Base-by-base conservation (phyloP, 2,113 vertebrate species). In the Coptodon bakossiorum region DNA sequence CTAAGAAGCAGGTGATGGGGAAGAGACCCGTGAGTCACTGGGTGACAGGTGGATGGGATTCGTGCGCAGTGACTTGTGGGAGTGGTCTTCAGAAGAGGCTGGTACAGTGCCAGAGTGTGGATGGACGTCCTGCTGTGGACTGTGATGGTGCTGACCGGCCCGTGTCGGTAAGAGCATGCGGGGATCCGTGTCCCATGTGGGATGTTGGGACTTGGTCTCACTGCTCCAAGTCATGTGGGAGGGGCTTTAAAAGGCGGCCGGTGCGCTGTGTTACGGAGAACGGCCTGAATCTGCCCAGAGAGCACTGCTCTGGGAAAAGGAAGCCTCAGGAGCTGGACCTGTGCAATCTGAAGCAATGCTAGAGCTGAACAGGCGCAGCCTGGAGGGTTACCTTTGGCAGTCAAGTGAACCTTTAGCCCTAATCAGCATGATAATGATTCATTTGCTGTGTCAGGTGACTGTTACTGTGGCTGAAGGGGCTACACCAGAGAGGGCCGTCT, bases 251-350 rank as follows among this genome's bases (percentile, higher is more conserved):
- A 93, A 96, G 98, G 50, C 95, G 98, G 9, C 92, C 90, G 0
- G 89, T 99, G 89, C 97, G 96, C 82, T 99, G 98, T 11, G 11
- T 76, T 36, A 96, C 96, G 0, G 93, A 95, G 0, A 84, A 66
- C 0, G 97, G 98, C 31, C 92, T 94, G 48, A 90, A 94, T 79
- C 93, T 99, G 90, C 96, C 98, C 13, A 96, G 98, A 88, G 97
- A 98, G 52, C 98, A 97, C 82, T 99, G 98, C 91, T 95, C 95
- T 83, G 96, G 97, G 56, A 96, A 95, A 76, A 97, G 96, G 93
- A 99, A 99, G 94, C 98, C 98, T 3, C 98, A 99, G 95, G 98
- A 99, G 91, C 93, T 99, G 94, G 98, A 99, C 96, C 98, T 99
- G 84, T 99, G 98, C 92, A 94, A 94, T 81, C 91, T 98, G 91